Evolutionary conservation across 2,888 invertebrate species (phyloP), one percentile per base, ranked within the genome.

Genomic region (Meganola albula): DNA sequence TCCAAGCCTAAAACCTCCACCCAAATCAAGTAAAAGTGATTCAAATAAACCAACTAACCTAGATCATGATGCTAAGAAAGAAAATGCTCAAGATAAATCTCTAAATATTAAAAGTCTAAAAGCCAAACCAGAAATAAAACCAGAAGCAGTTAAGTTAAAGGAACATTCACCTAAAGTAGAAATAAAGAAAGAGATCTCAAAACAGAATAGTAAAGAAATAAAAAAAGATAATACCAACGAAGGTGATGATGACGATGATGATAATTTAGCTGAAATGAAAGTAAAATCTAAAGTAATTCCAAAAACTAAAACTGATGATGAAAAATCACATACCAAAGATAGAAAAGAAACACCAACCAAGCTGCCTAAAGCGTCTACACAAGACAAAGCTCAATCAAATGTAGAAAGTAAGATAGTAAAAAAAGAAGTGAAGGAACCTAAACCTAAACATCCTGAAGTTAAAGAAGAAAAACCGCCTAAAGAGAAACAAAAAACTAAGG

Each of bases 1-100:
- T 31, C 31, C 48, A 9, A 52, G 50, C 10, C 39, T 52, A 27
- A 50, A 50, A 34, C 36, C 38, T 4, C 12, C 31, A 26, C 39
- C 6, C 41, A 44, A 31, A 12, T 12, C 8, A 23, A 31, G 0
- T 7, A 38, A 37, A 39, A 5, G 1, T 16, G 26, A 20, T 14
- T 27, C 24, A 2, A 40, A 40, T 16, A 38, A 36, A 23, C 18
- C 1, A 34, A 37, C 26, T 22, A 50, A 54, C 8, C n/a, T 7
- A 2, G 8, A 20, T 2, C 8, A 16, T 5, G 16, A 6, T 16
- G 16, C 6, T 16, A 16, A 16, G 6, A 16, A 20, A 20, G 20
- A 20, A 7, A 20, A n/a, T 20, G n/a, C 6, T 6, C 16, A 20
- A 20, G 20, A 20, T 20, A 20, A 20, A 7, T 2, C 7, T 3